phyloP scores from a whole-genome alignment of 1,140 invertebrate genomes.

The Phortica variegata region DNA sequence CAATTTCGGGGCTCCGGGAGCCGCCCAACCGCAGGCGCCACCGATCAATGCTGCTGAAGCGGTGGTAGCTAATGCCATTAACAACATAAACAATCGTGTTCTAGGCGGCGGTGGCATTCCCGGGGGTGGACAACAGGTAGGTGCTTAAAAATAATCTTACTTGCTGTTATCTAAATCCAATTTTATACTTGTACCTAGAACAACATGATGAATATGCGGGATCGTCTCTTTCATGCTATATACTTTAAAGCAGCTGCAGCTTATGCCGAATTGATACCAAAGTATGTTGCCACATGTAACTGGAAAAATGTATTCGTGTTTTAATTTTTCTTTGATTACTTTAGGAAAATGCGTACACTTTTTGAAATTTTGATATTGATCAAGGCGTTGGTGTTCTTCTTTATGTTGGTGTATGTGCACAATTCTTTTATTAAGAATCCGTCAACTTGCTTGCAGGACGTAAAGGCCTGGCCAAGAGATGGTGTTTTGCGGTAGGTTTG shows the following conservation, averaged over 20 bases:
- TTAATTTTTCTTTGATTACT: conserved; percentile 1
- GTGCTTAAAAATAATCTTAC: neutral
- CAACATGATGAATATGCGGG: conserved; percentile 80
- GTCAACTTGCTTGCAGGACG: conserved; percentile 88
- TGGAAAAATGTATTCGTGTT: too few species aligned
- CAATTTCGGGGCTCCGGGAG: too few species aligned
- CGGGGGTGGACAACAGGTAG: conserved; percentile 32
- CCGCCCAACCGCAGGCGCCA: too few species aligned
- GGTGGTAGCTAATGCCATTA: conserved; percentile 42
- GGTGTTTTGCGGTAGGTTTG: conserved; percentile 74
- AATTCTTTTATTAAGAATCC: conserved; percentile 89
- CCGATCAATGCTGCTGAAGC: conserved; percentile 27
- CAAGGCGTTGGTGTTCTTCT: conserved; percentile 87
- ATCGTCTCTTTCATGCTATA: conserved; percentile 92
- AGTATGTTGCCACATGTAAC: conserved; percentile 20
- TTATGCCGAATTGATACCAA: conserved; percentile 86
- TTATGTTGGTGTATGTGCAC: conserved; percentile 92
- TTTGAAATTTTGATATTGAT: conserved; percentile 89
- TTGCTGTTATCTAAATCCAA: conserved; percentile 11
- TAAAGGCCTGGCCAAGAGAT: conserved; percentile 91
- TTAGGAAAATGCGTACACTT: conserved; percentile 78
- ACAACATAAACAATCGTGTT: conserved; percentile 43
- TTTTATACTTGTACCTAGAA: conserved; percentile 59
- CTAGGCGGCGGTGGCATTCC: conserved; percentile 13
- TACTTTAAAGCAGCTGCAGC: conserved; percentile 89